phyloP scores from a whole-genome alignment of 2,113 vertebrate genomes.

The Abramis brama region DNA sequence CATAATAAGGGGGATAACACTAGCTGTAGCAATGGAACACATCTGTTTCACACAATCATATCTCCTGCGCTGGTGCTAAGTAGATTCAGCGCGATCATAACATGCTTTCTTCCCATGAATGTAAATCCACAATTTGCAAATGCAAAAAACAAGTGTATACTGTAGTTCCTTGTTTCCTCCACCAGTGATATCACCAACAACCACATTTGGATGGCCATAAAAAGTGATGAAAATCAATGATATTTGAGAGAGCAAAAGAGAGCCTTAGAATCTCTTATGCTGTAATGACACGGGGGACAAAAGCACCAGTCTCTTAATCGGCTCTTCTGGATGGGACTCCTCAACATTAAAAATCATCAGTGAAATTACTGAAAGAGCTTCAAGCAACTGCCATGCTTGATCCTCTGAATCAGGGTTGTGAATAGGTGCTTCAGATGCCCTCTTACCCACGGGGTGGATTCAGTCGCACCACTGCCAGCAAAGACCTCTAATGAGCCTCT shows the following conservation, averaged over 20 bases:
- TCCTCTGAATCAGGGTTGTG: conserved; percentile 70
- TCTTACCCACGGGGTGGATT: conserved; percentile 73
- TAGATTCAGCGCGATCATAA: conserved; percentile 28
- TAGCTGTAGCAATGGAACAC: conserved; percentile 34
- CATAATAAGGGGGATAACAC: conserved; percentile 35
- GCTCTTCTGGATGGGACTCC: conserved; percentile 59
- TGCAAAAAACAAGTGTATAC: conserved; percentile 13
- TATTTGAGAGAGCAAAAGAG: conserved; percentile 45
- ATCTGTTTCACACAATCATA: conserved; percentile 46
- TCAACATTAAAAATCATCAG: conserved; percentile 74
- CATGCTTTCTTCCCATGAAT: conserved; percentile 34
- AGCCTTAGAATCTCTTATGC: conserved; percentile 49
- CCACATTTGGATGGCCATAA: conserved; percentile 7
- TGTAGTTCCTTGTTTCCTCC: background rate
- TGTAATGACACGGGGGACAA: conserved; percentile 45
- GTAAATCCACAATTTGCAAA: conserved; percentile 33
- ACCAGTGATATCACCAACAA: conserved; percentile 2
- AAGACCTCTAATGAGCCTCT: conserved; percentile 73
- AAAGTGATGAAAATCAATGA: conserved; percentile 45
- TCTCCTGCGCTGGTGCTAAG: conserved; percentile 29
- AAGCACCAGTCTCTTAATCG: conserved; percentile 68
- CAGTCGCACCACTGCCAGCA: conserved; percentile 72
- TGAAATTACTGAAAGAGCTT: conserved; percentile 71
- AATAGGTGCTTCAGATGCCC: conserved; percentile 76
- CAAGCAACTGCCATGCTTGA: conserved; percentile 72